These are phyloP conservation scores for Anoplopoma fimbria DNA, from an alignment of 2,113 vertebrate species.

Conservation along the genomic window DNA sequence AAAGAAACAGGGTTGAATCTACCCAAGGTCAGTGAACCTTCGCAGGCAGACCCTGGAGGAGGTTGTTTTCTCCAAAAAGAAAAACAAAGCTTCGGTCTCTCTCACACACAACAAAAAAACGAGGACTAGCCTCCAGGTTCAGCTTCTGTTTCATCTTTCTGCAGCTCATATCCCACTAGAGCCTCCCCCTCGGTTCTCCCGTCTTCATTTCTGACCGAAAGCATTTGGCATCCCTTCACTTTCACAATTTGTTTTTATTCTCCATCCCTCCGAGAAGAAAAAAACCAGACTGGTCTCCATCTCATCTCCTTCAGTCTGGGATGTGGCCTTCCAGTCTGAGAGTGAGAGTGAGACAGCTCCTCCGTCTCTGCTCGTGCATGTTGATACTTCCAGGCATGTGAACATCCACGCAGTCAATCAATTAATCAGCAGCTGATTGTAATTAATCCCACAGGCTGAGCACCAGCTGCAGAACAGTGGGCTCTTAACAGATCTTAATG, in stretches of 20 bases:
- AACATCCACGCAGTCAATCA: constrained; percentile 45
- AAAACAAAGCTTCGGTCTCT: constrained; percentile 36
- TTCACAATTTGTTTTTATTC: neutral
- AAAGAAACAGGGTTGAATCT: constrained; percentile 34
- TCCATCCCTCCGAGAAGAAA: neutral
- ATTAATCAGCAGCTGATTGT: constrained; percentile 66
- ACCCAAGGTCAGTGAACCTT: constrained; percentile 32
- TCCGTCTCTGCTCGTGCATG: constrained; percentile 15
- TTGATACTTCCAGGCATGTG: constrained; percentile 9
- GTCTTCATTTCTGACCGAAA: constrained; percentile 19
- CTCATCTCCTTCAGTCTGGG: constrained; percentile 5
- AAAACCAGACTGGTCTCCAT: neutral
- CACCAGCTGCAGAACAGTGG: constrained; percentile 59
- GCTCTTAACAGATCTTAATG: constrained; percentile 44
- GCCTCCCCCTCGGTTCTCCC: neutral
- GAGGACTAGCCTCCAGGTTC: constrained; percentile 50
- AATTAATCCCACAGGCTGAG: constrained; percentile 67
- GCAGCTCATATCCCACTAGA: constrained; percentile 37
- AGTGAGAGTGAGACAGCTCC: neutral
- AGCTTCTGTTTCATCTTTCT: constrained; percentile 54
- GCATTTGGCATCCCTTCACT: constrained; percentile 18
- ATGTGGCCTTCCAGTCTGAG: constrained; percentile 19
- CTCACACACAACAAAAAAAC: constrained; percentile 29
- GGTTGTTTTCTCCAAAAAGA: constrained; percentile 44
- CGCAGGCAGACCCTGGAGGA: constrained; percentile 63